Percentiles rank a stretch among this genome's conserved stretches.
Conservation (phyloP, 2,888 invertebrate genomes). For the Geophilus truncorum region DNA sequence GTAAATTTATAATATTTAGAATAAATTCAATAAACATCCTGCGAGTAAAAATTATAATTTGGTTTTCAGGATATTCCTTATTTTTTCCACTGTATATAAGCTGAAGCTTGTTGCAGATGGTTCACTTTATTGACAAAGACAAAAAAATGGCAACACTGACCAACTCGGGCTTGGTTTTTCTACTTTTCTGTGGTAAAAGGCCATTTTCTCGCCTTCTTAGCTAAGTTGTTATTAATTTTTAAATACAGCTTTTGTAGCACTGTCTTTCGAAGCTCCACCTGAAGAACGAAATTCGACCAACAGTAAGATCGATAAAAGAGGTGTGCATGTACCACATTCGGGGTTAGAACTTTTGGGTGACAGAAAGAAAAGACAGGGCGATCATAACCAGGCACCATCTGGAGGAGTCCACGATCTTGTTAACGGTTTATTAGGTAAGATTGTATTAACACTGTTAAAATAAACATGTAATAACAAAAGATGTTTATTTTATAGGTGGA, state of each 20-base stretch:
- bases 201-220: too few relatives aligned
- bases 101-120: too few relatives aligned
- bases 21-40: too few relatives aligned
- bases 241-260: not conserved
- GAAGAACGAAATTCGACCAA: not conserved
- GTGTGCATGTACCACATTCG: not conserved
- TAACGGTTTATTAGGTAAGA: not conserved
- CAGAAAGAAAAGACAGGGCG: not conserved
- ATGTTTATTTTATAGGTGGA: not conserved
- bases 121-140: too few relatives aligned
- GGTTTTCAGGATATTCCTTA: too few relatives aligned
- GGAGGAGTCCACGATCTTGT: not conserved
- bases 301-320: not conserved
- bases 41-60: too few relatives aligned
- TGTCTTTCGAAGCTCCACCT: not conserved
- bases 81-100: too few relatives aligned
- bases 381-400: not conserved
- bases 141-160: too few relatives aligned
- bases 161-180: not conserved
- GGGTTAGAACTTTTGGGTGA: not conserved
- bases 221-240: too few relatives aligned
- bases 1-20: too few relatives aligned
- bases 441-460: too few relatives aligned
- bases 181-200: not conserved
- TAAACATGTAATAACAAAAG: too few relatives aligned